Evolutionary conservation across 2,888 invertebrate genomes (phyloP).

Genomic region (Polyommatus icarus): DNA sequence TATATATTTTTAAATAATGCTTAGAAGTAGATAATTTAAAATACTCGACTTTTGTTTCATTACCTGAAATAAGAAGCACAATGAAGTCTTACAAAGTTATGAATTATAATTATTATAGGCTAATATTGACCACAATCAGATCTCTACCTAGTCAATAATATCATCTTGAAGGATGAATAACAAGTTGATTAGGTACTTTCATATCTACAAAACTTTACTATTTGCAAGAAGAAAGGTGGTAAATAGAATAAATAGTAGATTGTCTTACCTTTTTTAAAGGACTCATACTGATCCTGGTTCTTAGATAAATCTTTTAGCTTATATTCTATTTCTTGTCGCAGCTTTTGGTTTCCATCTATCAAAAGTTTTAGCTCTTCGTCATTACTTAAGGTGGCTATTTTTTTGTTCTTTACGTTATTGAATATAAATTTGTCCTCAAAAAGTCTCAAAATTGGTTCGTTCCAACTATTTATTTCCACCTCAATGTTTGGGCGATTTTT

Average conservation of each 20-base stretch:
- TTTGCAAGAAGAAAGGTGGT: too few species aligned
- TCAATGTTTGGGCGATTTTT: slow-evolving; percentile 47
- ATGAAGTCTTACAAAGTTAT: too few species aligned
- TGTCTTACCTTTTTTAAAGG: slow-evolving; percentile 59
- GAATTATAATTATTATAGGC: too few species aligned
- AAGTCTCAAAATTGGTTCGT: slow-evolving; percentile 48
- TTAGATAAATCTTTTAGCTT: slow-evolving; percentile 55
- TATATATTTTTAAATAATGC: too few species aligned
- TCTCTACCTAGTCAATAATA: too few species aligned
- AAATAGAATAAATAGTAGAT: background rate
- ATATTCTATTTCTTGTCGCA: slow-evolving; percentile 56
- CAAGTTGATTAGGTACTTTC: too few species aligned
- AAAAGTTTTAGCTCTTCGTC: slow-evolving; percentile 58
- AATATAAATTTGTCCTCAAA: slow-evolving; percentile 53
- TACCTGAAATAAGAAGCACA: too few species aligned
- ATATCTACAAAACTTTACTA: too few species aligned
- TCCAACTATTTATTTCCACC: slow-evolving; percentile 44
- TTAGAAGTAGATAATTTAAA: too few species aligned
- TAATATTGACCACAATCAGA: too few species aligned
- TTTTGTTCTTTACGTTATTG: slow-evolving; percentile 46
- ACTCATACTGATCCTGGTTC: slow-evolving; percentile 59
- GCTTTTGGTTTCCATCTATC: slow-evolving; percentile 57
- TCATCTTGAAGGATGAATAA: too few species aligned
- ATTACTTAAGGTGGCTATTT: slow-evolving; percentile 46
- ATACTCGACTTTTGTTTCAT: too few species aligned